Base-by-base conservation (phyloP, 2,113 vertebrate genomes). In the Mormyrus lacerda region DNA sequence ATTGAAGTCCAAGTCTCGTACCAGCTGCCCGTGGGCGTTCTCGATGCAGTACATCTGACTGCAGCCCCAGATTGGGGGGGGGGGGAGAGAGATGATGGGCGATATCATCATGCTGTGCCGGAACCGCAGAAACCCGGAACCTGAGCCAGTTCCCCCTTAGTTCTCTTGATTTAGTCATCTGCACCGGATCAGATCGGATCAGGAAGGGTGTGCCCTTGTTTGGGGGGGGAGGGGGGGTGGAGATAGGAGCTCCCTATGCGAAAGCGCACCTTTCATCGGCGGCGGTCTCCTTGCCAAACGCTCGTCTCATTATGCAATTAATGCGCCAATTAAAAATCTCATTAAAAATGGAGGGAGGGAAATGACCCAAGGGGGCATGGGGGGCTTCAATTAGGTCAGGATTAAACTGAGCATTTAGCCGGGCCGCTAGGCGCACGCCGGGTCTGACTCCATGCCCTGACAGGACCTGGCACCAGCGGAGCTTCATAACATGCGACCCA, bases 41-140 rank as follows among this genome's bases (percentile, higher is more conserved):
- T 99, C 98, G n/a, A 99, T 97, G 92, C 97, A 98, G 96, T 99
- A 99, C 91, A 98, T 97, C 95, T 99, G 98, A 92, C 98, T 99
- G 96, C 17, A 89, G 48, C 21, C 84, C 50, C 83, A 31, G 31
- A 45, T 5, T 17, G 27, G 69, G 11, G n/a, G 31, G 73, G 39
- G 35, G 15, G 27, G 73, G 31, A 3, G 82, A 2, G 83, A 3
- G 21, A 50, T 11, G 47, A 39, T 31, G 83, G 27, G 50, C 2
- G 45, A 87, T 27, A 87, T 35, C 85, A 53, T 51, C 24, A 87
- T 35, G 19, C 21, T 44, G 79, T 79, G 31, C 31, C 42, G 39
- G 42, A 39, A 35, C 13, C 31, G 0, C 69, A 35, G 35, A 13
- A 19, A 7, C 35, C 69, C 15, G 3, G 31, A 39, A 76, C 69